These are phyloP conservation scores for Oxytorus armatus DNA, from an alignment of 2,888 invertebrate species.

Conservation along the genomic window DNA sequence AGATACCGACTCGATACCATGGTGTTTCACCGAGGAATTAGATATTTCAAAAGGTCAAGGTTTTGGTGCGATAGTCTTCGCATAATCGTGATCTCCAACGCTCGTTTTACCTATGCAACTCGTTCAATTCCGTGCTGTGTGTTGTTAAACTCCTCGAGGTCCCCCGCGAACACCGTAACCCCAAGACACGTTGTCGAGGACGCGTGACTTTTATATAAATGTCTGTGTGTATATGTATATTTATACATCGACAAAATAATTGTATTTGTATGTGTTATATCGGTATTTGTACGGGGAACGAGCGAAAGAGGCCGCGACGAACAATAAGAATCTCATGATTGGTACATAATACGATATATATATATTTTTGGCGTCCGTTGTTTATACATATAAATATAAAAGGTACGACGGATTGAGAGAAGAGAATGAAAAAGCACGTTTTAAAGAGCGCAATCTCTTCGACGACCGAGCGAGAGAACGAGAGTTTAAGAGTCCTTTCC, in stretches of 20 bases:
- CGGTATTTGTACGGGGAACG: conserved; percentile 58
- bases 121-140: conserved; percentile 59
- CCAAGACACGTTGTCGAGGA: conserved; percentile 58
- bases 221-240: conserved; percentile 18
- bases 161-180: conserved; percentile 33
- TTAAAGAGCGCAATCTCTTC: conserved; percentile 64
- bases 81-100: conserved; percentile 31
- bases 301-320: conserved; percentile 49
- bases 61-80: conserved; percentile 57
- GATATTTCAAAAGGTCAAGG: conserved; percentile 66
- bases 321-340: conserved; percentile 53
- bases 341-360: conserved; percentile 42
- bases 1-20: conserved; percentile 3
- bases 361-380: too few relatives aligned
- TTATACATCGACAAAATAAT: background rate
- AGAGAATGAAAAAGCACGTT: conserved; percentile 47
- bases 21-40: conserved; percentile 14
- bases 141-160: conserved; percentile 7
- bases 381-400: conserved; percentile 14
- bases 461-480: conserved; percentile 58
- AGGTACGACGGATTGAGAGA: conserved; percentile 23
- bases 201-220: conserved; percentile 59
- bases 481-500: conserved; percentile 64
- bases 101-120: conserved; percentile 58
- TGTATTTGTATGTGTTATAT: conserved; percentile 25